Base-by-base conservation (phyloP, 53 echinoderm and acorn worm species). In the Luidia sarsii region DNA sequence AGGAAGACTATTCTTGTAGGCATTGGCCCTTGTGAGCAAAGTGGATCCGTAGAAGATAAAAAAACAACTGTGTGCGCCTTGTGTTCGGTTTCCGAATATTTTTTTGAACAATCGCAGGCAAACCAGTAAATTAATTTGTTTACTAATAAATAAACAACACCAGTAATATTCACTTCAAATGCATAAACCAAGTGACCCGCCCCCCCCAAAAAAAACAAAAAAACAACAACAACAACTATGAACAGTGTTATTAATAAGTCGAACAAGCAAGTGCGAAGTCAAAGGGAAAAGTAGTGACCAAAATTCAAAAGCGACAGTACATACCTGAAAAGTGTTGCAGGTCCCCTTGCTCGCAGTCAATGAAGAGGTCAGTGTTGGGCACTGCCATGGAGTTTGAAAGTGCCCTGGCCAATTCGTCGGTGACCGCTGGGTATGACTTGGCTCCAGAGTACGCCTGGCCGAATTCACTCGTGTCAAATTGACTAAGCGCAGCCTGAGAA, bases 401-500 rank as follows among this genome's bases (percentile, higher is more conserved):
- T 71, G 71, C 70, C 70, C 83, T 70, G 45, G 71, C 45, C 7
- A 71, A 35, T 46, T 83, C 83, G 35, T 83, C 83, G 8, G 48
- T 22, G 57, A 64, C 64, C 14, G 68, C 31, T 55, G 68, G 68
- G 21, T 43, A 77, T 77, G 77, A 59, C 60, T 60, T 77, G 25
- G 70, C 36, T 83, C 70, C 83, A 60, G 61, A 59, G 71, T 22
- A 70, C 60, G 83, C 27, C 51, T 34, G 83, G 29, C 57, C 71
- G 83, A 83, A 70, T 34, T 80, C 85, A 88, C 90, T 88, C 39
- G 84, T 85, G 80, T 90, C 94, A 77, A 87, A 88, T 77, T 90
- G 94, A 85, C 88, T 94, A 51, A 94, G 81, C 48, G 94, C 94
- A 57, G 88, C 94, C 70, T 90, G 90, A 53, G 90, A 94, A 79